Conservation (phyloP, 1,140 invertebrate genomes). For the Eurosta solidaginis region DNA sequence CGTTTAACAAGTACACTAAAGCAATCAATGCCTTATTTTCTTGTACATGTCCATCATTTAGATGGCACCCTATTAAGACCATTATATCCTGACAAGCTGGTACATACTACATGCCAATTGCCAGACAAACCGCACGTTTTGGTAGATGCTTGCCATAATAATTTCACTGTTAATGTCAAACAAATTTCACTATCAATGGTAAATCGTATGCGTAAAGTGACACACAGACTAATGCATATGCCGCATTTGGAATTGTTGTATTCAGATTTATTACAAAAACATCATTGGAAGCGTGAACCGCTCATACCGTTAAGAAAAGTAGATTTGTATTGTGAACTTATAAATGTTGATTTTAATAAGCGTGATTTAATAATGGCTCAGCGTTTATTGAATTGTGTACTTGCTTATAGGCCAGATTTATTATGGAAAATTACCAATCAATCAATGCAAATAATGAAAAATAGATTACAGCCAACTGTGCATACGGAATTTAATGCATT, state of each 20-base stretch:
- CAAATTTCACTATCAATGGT: slow-evolving; percentile 41
- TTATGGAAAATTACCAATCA: slow-evolving; percentile 25
- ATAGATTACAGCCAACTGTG: not conserved
- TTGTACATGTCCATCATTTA: slow-evolving; percentile 44
- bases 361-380: slow-evolving; percentile 44
- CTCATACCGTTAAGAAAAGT: slow-evolving; percentile 40
- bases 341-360: slow-evolving; percentile 51
- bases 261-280: slow-evolving; percentile 41
- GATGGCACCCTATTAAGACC: slow-evolving; percentile 57
- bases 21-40: slow-evolving; percentile 44
- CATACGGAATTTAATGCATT: not conserved
- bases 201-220: slow-evolving; percentile 37
- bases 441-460: not conserved
- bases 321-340: slow-evolving; percentile 43
- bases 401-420: slow-evolving; percentile 15
- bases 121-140: slow-evolving; percentile 61
- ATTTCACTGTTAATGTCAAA: slow-evolving; percentile 42
- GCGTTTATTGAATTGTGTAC: slow-evolving; percentile 32
- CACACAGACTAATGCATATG: slow-evolving; percentile 41
- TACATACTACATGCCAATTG: slow-evolving; percentile 61
- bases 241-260: slow-evolving; percentile 44
- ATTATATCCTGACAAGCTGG: slow-evolving; percentile 58
- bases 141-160: slow-evolving; percentile 60
- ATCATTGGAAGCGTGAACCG: slow-evolving; percentile 45
- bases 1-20: slow-evolving; percentile 38